Evolutionary conservation across 1,140 invertebrate species (phyloP), one percentile per base, ranked within the genome.

Genomic region (Drosophila pseudoobscura): DNA sequence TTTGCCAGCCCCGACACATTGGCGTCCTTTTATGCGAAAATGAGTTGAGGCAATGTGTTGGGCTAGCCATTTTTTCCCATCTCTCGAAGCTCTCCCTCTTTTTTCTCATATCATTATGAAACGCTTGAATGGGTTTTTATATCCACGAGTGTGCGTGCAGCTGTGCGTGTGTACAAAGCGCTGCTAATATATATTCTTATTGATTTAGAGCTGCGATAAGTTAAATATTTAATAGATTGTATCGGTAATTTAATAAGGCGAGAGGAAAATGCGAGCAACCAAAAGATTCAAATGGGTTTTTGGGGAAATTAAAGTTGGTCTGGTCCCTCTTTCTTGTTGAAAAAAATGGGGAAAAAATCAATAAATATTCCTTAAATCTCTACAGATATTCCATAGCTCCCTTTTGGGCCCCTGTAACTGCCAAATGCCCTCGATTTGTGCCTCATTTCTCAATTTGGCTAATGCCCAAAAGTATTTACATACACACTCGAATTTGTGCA

Each of bases 1-100:
- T 79, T 76, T 77, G 83, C 83, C 83, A 88, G 64, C 24, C 43
- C 79, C 84, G 83, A 80, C 83, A 83, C 84, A 76, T 79, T 88
- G 83, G 83, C 83, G 83, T 88, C 83, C 78, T 73, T 79, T 83
- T 89, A 88, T 88, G 75, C 56, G 78, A 88, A 88, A 88, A 88
- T 88, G 84, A 88, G 83, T 83, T 87, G 82, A 82, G 82, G 82
- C 78, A 87, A 80, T 80, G 73, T 84, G 80, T 80, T 85, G 77
- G 74, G 57, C 39, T 65, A 55, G 75, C 75, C 53, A 60, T 74
- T 79, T 78, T 80, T 73, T 60, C 52, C 56, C 72, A 68, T 51
- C 39, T 56, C 29, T 9, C 31, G 20, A 35, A 63, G n/a, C 51
- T 54, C 66, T 62, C 65, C 56, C 26, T 64, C 53, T 47, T 59